Base-by-base conservation (phyloP, 2,113 vertebrate genomes). In the Coregonus clupeaformis region DNA sequence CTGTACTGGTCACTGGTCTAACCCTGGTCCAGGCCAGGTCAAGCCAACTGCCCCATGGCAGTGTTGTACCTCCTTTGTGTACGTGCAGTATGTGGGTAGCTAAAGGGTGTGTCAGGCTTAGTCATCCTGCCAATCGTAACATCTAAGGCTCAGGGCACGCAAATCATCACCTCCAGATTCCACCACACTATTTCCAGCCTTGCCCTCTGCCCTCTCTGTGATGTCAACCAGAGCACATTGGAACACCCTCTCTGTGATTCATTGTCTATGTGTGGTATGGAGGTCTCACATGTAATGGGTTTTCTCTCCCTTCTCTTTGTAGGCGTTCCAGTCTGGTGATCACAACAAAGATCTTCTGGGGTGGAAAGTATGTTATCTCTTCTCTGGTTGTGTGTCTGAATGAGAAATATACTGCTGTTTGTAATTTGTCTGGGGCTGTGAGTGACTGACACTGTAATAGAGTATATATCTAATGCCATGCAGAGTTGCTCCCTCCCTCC, bases 341-440 rank as follows among this genome's bases (percentile, higher is more conserved):
- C 88, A 99, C 98, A 65, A 99, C 98, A 71, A 99, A 99, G 92
- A 97, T 99, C 91, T 99, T 98, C 93, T 99, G 98, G 98, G 98
- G 98, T 79, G 98, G 98, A 94, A 99, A 99, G 97, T 99, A 96
- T 84, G 98, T 97, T 81, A 14, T 55, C 13, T 75, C 47, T 71
- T 67, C 52, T 49, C 30, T 70, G 49, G 60, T 49, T 72, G 30
- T 71, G 64, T 60, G 59, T 42, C 16, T 6, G 55, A 36, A 12
- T 72, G 12, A 80, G 78, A 70, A 85, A 84, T 74, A 83, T 81
- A 67, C 64, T 32, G 27, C 7, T 29, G 24, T 42, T 42, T 85
- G 13, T 72, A 69, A 64, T 84, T 72, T n/a, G 30, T 32, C 32
- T 20, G 20, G 27, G 3, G 29, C 47, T 64, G 1, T 5, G 78